phyloP scores from a whole-genome alignment of 1,140 invertebrate genomes.

The Pollicipes pollicipes region DNA sequence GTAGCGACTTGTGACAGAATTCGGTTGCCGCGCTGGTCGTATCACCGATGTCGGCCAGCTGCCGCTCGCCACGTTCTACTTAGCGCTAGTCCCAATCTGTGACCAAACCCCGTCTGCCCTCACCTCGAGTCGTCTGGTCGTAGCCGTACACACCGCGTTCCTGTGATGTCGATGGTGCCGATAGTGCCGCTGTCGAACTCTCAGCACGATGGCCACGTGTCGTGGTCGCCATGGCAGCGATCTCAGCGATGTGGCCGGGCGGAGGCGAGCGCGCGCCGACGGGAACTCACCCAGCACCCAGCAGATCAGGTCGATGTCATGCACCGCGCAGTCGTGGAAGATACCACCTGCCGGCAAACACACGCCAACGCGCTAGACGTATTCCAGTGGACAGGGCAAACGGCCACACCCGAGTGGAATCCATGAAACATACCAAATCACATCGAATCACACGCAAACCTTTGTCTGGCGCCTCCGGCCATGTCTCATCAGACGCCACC shows the following conservation, averaged over 20 bases:
- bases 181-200: constrained; percentile 43
- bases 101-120: too few species aligned
- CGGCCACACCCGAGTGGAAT: too few species aligned
- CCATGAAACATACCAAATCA: too few species aligned
- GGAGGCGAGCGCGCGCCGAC: constrained; percentile 30
- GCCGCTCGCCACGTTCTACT: not conserved
- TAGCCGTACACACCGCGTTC: constrained; percentile 43
- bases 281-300: constrained; percentile 22
- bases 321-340: constrained; percentile 50
- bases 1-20: too few species aligned
- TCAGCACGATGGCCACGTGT: constrained; percentile 40
- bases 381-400: too few species aligned
- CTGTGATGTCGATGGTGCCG: constrained; percentile 43
- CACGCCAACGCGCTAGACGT: not conserved
- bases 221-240: constrained; percentile 41
- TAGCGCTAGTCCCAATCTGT: not conserved
- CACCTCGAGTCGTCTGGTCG: constrained; percentile 48
- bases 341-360: constrained; percentile 37
- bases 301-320: constrained; percentile 41
- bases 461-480: too few species aligned
- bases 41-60: too few species aligned
- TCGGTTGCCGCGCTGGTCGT: too few species aligned
- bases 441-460: too few species aligned
- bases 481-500: too few species aligned
- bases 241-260: constrained; percentile 36